These are phyloP conservation scores for Lepidocolaptes lacrymiger DNA, from an alignment of 2,797 vertebrate species.

Conservation along the genomic window DNA sequence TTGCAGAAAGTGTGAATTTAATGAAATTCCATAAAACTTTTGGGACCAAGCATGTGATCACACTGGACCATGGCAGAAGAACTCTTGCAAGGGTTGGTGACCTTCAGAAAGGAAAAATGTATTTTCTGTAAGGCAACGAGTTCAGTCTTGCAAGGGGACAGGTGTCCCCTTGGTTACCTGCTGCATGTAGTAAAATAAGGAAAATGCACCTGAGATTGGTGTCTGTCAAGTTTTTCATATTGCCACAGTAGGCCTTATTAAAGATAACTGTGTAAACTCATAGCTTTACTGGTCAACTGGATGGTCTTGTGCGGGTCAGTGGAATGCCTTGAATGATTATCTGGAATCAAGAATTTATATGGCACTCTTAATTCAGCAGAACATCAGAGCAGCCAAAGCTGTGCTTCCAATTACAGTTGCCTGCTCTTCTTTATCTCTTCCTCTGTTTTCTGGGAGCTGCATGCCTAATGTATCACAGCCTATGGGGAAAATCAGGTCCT, in stretches of 20 bases:
- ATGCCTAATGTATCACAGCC: fast-evolving
- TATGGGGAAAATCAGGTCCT: not conserved
- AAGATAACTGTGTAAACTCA: not conserved
- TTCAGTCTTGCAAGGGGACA: not conserved
- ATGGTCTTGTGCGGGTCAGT: not conserved
- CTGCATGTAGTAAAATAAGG: fast-evolving
- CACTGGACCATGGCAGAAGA: not conserved
- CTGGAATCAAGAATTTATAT: not conserved
- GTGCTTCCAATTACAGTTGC: not conserved
- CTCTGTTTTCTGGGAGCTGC: not conserved
- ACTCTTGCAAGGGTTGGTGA: not conserved
- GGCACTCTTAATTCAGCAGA: not conserved
- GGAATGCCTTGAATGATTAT: not conserved
- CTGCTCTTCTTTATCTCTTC: not conserved
- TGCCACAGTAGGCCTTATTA: not conserved
- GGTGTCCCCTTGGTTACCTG: not conserved
- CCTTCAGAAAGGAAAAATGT: not conserved
- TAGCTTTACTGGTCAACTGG: not conserved
- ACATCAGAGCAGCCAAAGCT: not conserved
- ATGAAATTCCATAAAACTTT: not conserved
- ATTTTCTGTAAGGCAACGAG: not conserved
- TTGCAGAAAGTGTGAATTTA: not conserved
- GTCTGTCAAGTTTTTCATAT: not conserved
- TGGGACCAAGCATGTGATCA: not conserved
- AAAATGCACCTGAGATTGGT: not conserved